Percentiles rank a stretch among this genome's conserved stretches.
Conservation (phyloP, 2,113 vertebrate genomes). For the Diglossa brunneiventris region DNA sequence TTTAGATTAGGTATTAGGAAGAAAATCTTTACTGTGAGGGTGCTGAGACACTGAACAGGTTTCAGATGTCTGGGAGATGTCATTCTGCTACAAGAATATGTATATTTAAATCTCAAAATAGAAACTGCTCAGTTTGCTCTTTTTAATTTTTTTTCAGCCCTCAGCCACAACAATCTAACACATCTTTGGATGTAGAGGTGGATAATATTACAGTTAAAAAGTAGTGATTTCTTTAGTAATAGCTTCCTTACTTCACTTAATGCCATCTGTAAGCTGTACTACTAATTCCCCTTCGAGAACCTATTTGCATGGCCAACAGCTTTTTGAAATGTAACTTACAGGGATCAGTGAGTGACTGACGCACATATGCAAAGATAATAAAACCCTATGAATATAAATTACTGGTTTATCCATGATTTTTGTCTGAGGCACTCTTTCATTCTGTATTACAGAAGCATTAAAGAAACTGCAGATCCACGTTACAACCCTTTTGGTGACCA, state of each 20-base stretch:
- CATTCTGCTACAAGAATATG: not conserved
- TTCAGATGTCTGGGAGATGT: not conserved
- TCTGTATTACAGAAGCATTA: not conserved
- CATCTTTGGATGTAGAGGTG: not conserved
- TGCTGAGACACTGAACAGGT: not conserved
- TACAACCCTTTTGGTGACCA: not conserved
- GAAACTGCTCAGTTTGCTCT: not conserved
- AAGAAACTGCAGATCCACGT: not conserved
- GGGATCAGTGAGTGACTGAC: constrained; percentile 22
- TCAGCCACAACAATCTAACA: not conserved
- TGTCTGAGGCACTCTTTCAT: not conserved
- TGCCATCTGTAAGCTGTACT: not conserved
- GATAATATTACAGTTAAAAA: not conserved
- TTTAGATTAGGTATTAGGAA: not conserved
- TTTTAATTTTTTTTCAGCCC: not conserved
- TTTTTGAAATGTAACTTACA: constrained; percentile 38
- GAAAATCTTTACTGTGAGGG: not conserved
- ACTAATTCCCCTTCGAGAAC: not conserved
- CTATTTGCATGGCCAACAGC: not conserved
- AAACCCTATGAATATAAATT: constrained; percentile 44
- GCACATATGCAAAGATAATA: not conserved
- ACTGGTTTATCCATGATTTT: not conserved
- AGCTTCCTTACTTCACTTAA: not conserved
- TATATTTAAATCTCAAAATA: not conserved
- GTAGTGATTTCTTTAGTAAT: not conserved